Percentiles rank a stretch among this genome's conserved stretches.
Conservation (phyloP, 2,888 invertebrate species). For the Leucania comma region DNA sequence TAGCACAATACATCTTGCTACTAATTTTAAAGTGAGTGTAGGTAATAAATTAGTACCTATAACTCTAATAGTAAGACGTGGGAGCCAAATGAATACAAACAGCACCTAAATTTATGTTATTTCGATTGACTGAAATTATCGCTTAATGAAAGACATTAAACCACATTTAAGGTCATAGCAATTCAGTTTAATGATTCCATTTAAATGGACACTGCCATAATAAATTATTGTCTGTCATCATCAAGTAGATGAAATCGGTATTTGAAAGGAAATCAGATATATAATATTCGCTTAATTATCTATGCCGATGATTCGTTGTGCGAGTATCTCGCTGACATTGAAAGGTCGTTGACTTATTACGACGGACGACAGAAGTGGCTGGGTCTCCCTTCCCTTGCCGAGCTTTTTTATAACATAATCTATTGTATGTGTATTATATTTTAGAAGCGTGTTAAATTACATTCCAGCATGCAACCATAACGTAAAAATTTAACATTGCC, state of each 20-base stretch:
- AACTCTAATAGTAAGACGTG: constrained; percentile 61
- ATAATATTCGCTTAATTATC: constrained; percentile 77
- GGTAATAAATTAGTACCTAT: constrained; percentile 13
- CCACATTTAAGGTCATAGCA: constrained; percentile 70
- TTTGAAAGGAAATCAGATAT: constrained; percentile 74
- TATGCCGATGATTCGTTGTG: constrained; percentile 77
- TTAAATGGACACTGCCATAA: constrained; percentile 67
- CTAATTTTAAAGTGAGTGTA: constrained; percentile 4
- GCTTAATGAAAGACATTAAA: constrained; percentile 72
- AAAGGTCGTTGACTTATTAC: constrained; percentile 86
- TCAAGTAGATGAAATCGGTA: constrained; percentile 69
- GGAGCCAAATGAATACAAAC: constrained; percentile 68
- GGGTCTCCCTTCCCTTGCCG: constrained; percentile 78
- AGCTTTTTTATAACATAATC: constrained; percentile 67
- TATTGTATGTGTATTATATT: constrained; percentile 55
- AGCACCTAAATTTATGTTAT: constrained; percentile 69
- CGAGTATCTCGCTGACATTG: constrained; percentile 85
- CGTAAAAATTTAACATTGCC: neutral
- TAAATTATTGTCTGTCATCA: constrained; percentile 73
- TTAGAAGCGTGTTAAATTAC: constrained; percentile 44
- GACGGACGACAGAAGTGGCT: constrained; percentile 76
- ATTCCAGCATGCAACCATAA: constrained; percentile 28
- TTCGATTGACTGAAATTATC: constrained; percentile 68
- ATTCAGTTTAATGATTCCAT: constrained; percentile 70
- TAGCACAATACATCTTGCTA: neutral